Evolutionary conservation across 2,888 invertebrate genomes (phyloP), one percentile per base, ranked within the genome.

Genomic region (Hemistola chrysoprasaria): DNA sequence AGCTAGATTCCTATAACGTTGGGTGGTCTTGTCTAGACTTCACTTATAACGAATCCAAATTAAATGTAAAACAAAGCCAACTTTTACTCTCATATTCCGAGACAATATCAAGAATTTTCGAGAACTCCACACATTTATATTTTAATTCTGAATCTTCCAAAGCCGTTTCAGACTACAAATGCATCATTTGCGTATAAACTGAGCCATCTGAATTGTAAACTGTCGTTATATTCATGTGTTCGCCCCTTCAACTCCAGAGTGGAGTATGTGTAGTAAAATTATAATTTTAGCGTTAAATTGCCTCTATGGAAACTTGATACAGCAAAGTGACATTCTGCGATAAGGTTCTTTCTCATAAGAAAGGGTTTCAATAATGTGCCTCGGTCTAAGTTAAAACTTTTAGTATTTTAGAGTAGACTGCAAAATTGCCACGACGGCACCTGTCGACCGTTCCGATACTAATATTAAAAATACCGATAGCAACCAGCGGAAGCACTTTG

Each of bases 251-350:
- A 43, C 40, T 53, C 61, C 63, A 16, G 33, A 35, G 38, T 39
- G 22, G 31, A 16, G 16, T 16, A 3, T 3, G 3, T 16, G 3
- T 16, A 16, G 62, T 73, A 67, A 78, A 76, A 65, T 66, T 56
- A 72, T 76, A 77, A 67, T 56, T 76, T 71, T 49, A 64, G 51
- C 62, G 56, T 61, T 51, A 33, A 36, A 39, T 47, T 44, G n/a
- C n/a, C n/a, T n/a, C n/a, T n/a, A n/a, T n/a, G n/a, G n/a, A n/a
- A n/a, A n/a, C n/a, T n/a, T n/a, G n/a, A n/a, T n/a, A n/a, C n/a
- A n/a, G n/a, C n/a, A n/a, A n/a, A n/a, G n/a, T n/a, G n/a, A n/a
- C n/a, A n/a, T n/a, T n/a, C n/a, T n/a, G n/a, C n/a, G n/a, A n/a
- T n/a, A n/a, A n/a, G n/a, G n/a, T n/a, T n/a, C n/a, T n/a, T n/a